Conservation (phyloP, 2,888 invertebrate species). For the Bruchidius siliquastri region DNA sequence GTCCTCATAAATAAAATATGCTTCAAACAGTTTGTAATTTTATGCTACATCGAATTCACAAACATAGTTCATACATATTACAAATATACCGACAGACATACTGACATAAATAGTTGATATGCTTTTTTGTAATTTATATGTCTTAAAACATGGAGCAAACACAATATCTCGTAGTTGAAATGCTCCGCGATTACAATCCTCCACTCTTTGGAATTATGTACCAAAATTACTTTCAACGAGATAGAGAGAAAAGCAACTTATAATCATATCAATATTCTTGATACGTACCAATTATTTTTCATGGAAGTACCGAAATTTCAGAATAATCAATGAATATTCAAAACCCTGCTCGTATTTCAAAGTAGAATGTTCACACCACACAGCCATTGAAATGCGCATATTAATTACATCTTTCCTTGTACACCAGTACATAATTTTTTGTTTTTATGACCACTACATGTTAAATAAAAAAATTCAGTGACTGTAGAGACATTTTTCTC, state of each 20-base stretch:
- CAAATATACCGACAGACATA: no score
- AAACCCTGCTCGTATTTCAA: background rate
- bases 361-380: background rate
- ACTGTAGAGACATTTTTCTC: background rate
- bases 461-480: background rate
- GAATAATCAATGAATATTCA: background rate
- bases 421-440: background rate
- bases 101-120: no score
- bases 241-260: background rate
- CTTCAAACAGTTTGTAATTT: no score
- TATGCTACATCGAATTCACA: no score
- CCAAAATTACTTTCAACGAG: background rate
- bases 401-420: background rate
- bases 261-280: background rate
- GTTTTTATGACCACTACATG: background rate
- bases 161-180: no score
- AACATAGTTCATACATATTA: no score
- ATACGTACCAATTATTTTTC: background rate
- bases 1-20: no score
- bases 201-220: no score
- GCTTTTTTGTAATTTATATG: no score
- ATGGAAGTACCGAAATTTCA: background rate
- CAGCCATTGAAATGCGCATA: background rate
- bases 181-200: no score
- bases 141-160: no score